phyloP scores from a whole-genome alignment of 2,113 vertebrate genomes.

The Colaptes auratus region DNA sequence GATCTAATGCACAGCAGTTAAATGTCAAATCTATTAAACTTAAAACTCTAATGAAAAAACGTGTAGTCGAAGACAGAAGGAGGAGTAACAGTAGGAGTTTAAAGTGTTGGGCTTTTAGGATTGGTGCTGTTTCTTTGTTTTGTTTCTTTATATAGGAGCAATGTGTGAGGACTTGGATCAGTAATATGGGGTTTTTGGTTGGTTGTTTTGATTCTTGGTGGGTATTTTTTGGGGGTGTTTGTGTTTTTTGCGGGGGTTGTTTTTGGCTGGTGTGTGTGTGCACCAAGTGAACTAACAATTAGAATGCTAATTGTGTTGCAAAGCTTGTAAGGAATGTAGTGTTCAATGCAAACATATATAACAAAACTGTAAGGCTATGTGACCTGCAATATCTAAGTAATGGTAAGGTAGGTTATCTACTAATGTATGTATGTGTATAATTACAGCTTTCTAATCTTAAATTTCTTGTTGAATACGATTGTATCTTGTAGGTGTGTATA shows the following conservation, averaged over 20 bases:
- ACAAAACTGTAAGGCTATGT: neutral
- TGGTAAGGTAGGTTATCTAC: neutral
- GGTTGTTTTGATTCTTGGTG: neutral
- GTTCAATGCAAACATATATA: neutral
- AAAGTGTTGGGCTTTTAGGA: neutral
- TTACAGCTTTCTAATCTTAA: constrained; percentile 4
- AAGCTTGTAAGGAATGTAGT: neutral
- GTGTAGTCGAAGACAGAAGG: neutral
- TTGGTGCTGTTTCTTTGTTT: neutral
- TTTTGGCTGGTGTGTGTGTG: neutral
- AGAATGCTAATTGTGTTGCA: neutral
- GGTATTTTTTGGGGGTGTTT: neutral
- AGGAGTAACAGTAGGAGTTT: neutral
- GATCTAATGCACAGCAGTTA: neutral
- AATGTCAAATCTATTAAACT: constrained; percentile 42
- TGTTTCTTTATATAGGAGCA: neutral
- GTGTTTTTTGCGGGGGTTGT: neutral
- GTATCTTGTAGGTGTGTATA: neutral
- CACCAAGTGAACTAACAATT: neutral
- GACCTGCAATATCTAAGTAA: neutral
- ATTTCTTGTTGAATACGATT: neutral
- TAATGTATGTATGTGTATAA: neutral
- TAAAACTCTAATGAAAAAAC: constrained; percentile 2
- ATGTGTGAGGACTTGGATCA: neutral
- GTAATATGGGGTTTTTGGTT: no score